Evolutionary conservation across 2,888 invertebrate genomes (phyloP), one percentile per base, ranked within the genome.

Genomic region (Oscheius onirici): DNA sequence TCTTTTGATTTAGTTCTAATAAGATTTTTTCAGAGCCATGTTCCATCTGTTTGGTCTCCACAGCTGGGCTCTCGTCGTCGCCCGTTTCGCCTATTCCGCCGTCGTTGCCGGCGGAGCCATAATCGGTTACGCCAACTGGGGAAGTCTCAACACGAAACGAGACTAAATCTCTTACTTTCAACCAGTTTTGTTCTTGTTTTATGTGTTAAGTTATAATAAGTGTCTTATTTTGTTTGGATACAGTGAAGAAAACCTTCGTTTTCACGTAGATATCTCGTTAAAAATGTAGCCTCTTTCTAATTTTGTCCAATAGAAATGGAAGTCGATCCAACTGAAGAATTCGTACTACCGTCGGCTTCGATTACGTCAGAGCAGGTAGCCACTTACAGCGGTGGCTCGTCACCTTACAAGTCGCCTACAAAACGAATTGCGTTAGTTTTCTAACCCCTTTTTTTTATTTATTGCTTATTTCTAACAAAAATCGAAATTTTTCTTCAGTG

Each of bases 51-150:
- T 71, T 54, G 68, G 61, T 28, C 63, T 84, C 41, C 49, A 61
- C 44, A 76, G 81, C 15, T 84, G 83, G 83, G 58, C 72, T 17
- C 69, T 83, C 20, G 68, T 83, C 13, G 66, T 73, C 15, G 69
- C 74, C 69, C 73, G 80, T n/a, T 71, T 76, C 17, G 54, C 57
- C 49, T 81, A 79, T 54, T 74, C 83, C 11, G 49, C 61, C 46
- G 60, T 75, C 28, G 71, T 80, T 51, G 75, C 80, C 22, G 49
- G 61, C 44, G 66, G 74, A 28, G 63, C 79, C 43, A n/a, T 77
- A 43, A 57, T 73, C 52, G 69, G 72, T 44, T 79, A 79, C 66
- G 49, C 73, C 10, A 55, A 40, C 20, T 57, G 51, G 51, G 70
- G 70, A n/a, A 43, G 44, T n/a, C 26, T 10, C 5, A 6, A 44